Percentiles rank a stretch among this genome's conserved stretches.
Evolutionary conservation across 2,113 vertebrate species (phyloP).

Genomic region (Percina caprodes): DNA sequence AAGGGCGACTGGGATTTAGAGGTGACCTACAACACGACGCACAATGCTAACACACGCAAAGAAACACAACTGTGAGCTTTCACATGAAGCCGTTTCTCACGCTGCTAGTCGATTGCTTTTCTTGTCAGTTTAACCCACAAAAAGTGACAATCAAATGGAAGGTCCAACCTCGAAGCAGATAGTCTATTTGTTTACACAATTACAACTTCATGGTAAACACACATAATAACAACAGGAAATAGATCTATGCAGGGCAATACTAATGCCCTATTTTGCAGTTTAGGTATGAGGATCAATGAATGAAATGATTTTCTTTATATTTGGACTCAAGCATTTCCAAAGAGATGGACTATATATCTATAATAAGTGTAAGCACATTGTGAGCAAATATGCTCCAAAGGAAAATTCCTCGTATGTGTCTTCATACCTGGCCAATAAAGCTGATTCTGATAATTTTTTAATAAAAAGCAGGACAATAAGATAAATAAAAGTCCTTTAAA

Average conservation of each 20-base stretch:
- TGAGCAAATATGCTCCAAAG: too few relatives aligned
- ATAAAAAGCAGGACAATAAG: not conserved
- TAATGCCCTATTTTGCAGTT: not conserved
- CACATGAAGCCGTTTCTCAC: not conserved
- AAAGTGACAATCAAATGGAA: not conserved
- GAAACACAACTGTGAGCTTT: not conserved
- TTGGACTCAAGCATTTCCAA: not conserved
- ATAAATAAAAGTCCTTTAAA: not conserved
- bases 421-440: too few relatives aligned
- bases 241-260: not conserved
- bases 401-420: too few relatives aligned
- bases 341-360: not conserved
- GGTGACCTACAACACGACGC: constrained; percentile 35
- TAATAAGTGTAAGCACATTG: too few relatives aligned
- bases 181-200: not conserved
- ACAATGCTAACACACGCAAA: not conserved
- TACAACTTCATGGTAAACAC: not conserved
- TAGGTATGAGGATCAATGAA: not conserved
- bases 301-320: not conserved
- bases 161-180: not conserved
- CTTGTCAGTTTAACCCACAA: not conserved
- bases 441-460: too few relatives aligned
- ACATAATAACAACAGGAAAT: not conserved
- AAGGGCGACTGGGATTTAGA: constrained; percentile 32
- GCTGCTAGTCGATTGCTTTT: not conserved